These are phyloP conservation scores for Nowickia ferox DNA, from an alignment of 2,888 invertebrate species.

Conservation along the genomic window DNA sequence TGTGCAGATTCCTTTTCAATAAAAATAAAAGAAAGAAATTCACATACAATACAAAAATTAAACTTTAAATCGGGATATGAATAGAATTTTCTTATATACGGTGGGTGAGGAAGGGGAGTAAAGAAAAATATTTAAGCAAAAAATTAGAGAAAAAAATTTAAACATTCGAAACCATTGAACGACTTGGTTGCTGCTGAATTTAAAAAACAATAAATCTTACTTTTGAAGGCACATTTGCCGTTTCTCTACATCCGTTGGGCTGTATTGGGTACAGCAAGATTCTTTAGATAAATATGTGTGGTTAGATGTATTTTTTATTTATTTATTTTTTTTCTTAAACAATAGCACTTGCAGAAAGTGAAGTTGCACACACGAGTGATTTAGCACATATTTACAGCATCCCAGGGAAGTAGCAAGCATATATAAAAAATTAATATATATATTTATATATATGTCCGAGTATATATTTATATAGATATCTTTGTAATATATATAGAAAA, in stretches of 20 bases:
- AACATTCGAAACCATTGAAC: constrained; percentile 37
- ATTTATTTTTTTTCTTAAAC: constrained; percentile 42
- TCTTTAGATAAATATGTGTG: constrained; percentile 26
- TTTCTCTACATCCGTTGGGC: constrained; percentile 68
- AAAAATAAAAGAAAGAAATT: not conserved
- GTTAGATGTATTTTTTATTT: not conserved
- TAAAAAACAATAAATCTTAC: constrained; percentile 69
- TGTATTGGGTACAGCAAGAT: constrained; percentile 62
- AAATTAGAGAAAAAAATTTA: constrained; percentile 25
- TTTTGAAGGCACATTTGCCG: constrained; percentile 66
- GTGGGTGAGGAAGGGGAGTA: not conserved
- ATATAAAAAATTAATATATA: not conserved
- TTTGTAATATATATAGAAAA: no score
- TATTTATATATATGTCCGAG: no score
- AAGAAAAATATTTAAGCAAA: constrained; percentile 12
- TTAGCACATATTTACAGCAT: constrained; percentile 65
- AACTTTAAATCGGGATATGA: constrained; percentile 1
- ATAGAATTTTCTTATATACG: not conserved
- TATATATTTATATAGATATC: no score
- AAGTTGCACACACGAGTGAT: constrained; percentile 60
- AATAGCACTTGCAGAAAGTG: constrained; percentile 37
- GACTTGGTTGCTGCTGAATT: constrained; percentile 58
- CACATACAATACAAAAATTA: not conserved
- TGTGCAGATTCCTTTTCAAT: not conserved
- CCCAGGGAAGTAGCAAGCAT: constrained; percentile 32